A percentile compares a stretch with the other conserved stretches of the same genome.
Evolutionary conservation across 2,113 vertebrate species (phyloP).

Genomic region (Perognathus longimembris): DNA sequence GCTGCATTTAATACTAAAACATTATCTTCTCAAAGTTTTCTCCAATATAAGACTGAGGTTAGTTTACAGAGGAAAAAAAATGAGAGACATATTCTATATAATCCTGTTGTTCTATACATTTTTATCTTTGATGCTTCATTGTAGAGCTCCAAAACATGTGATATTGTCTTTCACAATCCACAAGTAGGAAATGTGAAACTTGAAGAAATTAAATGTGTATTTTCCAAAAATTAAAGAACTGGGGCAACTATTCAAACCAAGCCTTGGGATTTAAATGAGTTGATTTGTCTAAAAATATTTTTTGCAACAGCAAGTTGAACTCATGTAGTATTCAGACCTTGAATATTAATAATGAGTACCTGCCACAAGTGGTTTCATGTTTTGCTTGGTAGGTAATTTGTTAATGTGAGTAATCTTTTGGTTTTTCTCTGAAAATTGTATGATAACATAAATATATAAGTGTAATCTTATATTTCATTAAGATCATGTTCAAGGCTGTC

Average conservation of each 20-base stretch:
- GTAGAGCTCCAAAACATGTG: not conserved
- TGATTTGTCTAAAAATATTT: not conserved
- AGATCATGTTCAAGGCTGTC: not conserved
- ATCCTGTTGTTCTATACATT: not conserved
- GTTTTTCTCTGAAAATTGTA: not conserved
- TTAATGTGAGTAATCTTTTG: not conserved
- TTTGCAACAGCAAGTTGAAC: not conserved
- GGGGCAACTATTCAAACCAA: not conserved
- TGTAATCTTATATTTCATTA: not conserved
- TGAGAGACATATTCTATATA: not conserved
- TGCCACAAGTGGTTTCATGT: not conserved
- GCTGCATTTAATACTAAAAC: not conserved
- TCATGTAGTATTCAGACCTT: too few relatives aligned
- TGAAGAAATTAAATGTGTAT: not conserved
- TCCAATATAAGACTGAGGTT: not conserved
- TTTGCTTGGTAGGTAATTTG: not conserved
- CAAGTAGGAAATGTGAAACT: not conserved
- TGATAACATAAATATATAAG: not conserved
- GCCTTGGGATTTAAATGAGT: not conserved
- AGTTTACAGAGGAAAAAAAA: slow-evolving; percentile 36
- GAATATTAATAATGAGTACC: not conserved
- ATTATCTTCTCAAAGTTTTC: not conserved
- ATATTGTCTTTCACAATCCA: not conserved
- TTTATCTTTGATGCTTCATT: not conserved
- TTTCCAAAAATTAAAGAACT: not conserved